Conservation (phyloP, 2,888 invertebrate species). For the Drosophila emarginata region DNA sequence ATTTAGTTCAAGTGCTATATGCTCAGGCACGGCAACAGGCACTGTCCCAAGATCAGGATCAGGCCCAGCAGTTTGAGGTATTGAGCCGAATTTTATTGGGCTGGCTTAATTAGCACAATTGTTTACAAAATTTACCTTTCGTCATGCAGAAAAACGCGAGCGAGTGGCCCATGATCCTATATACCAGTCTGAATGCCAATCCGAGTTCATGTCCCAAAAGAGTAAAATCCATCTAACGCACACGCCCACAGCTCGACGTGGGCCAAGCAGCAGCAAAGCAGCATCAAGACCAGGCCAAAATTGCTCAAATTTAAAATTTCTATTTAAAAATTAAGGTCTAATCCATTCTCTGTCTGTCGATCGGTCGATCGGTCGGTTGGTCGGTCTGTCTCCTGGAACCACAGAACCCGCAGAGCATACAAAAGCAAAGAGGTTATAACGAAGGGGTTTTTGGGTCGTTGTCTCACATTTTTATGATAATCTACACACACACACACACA, state of each 20-base stretch:
- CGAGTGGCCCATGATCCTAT: background rate
- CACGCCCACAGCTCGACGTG: constrained; percentile 68
- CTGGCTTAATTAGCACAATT: constrained; percentile 79
- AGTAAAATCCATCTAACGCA: constrained; percentile 65
- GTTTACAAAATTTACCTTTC: constrained; percentile 80
- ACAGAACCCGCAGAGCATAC: constrained; percentile 12
- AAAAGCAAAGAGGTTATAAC: background rate
- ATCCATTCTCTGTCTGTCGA: constrained; percentile 46
- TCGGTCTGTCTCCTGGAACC: constrained; percentile 1
- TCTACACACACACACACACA: background rate
- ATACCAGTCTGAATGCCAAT: background rate
- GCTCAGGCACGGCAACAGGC: constrained; percentile 17
- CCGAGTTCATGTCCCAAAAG: constrained; percentile 19
- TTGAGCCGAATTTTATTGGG: constrained; percentile 73
- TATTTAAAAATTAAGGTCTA: constrained; percentile 74
- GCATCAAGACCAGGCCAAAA: constrained; percentile 50
- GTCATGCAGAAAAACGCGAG: constrained; percentile 58
- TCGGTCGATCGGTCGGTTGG: background rate
- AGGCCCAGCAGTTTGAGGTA: constrained; percentile 26
- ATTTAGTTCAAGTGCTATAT: constrained; percentile 69
- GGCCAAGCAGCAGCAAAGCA: constrained; percentile 53
- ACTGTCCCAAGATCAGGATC: constrained; percentile 7
- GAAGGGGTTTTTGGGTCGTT: constrained; percentile 6
- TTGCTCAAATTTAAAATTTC: constrained; percentile 44
- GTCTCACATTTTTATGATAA: background rate